These are phyloP conservation scores for Plectus sambesii DNA, from an alignment of 1,140 invertebrate species.

Conservation along the genomic window DNA sequence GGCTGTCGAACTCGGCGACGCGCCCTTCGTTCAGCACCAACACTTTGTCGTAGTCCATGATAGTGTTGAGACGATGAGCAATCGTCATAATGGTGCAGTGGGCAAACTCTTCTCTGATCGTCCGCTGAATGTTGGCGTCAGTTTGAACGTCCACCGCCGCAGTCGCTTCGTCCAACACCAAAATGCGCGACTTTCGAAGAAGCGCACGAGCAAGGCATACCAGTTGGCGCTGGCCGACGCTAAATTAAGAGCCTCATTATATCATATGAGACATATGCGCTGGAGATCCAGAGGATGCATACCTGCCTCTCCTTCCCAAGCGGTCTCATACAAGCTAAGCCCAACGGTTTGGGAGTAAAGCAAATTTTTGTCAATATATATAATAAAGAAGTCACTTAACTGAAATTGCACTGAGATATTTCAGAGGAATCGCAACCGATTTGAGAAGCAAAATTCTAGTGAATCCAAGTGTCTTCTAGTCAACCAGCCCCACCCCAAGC, in stretches of 20 bases:
- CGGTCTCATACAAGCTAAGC: too few species aligned
- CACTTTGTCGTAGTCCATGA: slow-evolving; percentile 61
- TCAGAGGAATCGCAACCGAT: too few species aligned
- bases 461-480: too few species aligned
- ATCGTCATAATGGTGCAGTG: slow-evolving; percentile 68
- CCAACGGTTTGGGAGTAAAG: too few species aligned
- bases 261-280: background rate
- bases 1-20: slow-evolving; percentile 66
- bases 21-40: slow-evolving; percentile 67
- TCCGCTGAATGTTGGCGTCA: slow-evolving; percentile 53
- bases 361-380: background rate
- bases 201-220: slow-evolving; percentile 55
- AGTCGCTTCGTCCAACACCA: slow-evolving; percentile 61
- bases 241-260: slow-evolving; percentile 22
- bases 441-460: too few species aligned
- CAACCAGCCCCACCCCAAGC: too few species aligned
- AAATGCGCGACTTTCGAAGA: slow-evolving; percentile 49
- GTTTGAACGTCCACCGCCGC: slow-evolving; percentile 57
- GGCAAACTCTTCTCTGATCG: slow-evolving; percentile 41
- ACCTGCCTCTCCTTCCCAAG: too few species aligned
- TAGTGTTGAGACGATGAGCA: slow-evolving; percentile 65
- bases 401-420: slow-evolving; percentile 10
- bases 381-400: slow-evolving; percentile 5
- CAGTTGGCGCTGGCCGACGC: slow-evolving; percentile 47
- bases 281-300: too few species aligned